These are phyloP conservation scores for Catharus minimus DNA, from an alignment of 2,113 vertebrate genomes.

Conservation along the genomic window DNA sequence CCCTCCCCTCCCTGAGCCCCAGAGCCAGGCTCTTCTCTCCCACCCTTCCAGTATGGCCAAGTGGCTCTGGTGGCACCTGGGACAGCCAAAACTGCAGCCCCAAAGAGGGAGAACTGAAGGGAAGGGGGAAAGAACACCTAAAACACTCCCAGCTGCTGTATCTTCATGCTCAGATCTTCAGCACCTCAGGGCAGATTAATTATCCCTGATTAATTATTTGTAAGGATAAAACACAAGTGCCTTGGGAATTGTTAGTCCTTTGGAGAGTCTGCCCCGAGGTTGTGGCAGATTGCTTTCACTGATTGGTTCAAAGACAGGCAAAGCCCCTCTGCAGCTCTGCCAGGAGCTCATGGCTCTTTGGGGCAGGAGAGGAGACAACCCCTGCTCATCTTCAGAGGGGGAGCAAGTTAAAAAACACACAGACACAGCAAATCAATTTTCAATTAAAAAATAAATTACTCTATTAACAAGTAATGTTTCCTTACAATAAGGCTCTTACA, in stretches of 20 bases:
- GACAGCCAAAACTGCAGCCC: neutral
- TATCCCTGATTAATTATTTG: neutral
- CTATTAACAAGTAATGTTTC: neutral
- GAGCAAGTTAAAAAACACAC: neutral
- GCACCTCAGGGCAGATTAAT: neutral
- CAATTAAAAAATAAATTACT: neutral
- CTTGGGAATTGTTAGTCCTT: neutral
- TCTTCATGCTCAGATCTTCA: neutral
- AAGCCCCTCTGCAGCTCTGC: neutral
- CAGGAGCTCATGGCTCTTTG: neutral
- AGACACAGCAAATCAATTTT: neutral
- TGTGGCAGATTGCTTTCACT: neutral
- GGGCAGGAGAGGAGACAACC: neutral
- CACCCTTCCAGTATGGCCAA: too few species aligned
- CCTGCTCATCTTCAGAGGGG: neutral
- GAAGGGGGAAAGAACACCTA: neutral
- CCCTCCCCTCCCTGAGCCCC: accelerated
- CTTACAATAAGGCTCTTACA: neutral
- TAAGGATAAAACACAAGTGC: neutral
- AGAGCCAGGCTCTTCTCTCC: neutral
- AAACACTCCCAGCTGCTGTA: neutral
- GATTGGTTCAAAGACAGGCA: neutral
- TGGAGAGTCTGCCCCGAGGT: neutral
- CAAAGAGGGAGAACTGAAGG: accelerated
- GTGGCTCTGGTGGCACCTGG: neutral